phyloP scores from a whole-genome alignment of 2,888 invertebrate species.

The Gisinianus flammeolus region DNA sequence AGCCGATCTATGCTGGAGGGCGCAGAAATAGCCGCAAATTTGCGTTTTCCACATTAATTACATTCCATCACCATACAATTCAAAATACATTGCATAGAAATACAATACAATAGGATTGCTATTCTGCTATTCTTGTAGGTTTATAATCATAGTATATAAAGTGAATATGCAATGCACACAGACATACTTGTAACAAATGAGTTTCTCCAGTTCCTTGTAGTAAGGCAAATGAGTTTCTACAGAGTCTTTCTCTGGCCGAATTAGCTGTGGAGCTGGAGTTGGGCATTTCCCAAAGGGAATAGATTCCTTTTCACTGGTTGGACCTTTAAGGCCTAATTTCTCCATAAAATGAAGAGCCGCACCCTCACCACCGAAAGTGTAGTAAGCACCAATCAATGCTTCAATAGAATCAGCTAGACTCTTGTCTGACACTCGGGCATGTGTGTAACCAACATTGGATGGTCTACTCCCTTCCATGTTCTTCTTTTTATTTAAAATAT shows the following conservation, averaged over 20 bases:
- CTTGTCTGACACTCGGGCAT: slow-evolving; percentile 63
- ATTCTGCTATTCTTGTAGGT: no score
- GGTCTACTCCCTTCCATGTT: not conserved
- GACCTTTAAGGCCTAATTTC: slow-evolving; percentile 68
- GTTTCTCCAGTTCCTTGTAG: slow-evolving; percentile 66
- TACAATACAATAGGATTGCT: no score
- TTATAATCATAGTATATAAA: no score
- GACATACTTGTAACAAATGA: slow-evolving; percentile 75
- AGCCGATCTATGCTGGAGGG: no score
- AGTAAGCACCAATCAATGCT: slow-evolving; percentile 80
- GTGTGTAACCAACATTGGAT: slow-evolving; percentile 36
- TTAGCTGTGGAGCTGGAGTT: not conserved
- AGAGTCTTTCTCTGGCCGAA: not conserved
- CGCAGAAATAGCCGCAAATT: no score
- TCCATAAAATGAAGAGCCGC: slow-evolving; percentile 68
- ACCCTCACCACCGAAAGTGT: slow-evolving; percentile 66
- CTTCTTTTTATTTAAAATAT: not conserved
- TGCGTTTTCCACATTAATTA: no score
- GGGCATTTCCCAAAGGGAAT: slow-evolving; percentile 19
- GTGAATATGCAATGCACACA: no score
- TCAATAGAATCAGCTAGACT: slow-evolving; percentile 82
- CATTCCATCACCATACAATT: no score
- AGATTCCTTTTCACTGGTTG: slow-evolving; percentile 18
- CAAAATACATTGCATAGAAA: no score
- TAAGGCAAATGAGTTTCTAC: slow-evolving; percentile 35